Percentiles rank a stretch among this genome's conserved stretches.
Conservation (phyloP, 2,888 invertebrate genomes). For the Apomyelois bistriatella region DNA sequence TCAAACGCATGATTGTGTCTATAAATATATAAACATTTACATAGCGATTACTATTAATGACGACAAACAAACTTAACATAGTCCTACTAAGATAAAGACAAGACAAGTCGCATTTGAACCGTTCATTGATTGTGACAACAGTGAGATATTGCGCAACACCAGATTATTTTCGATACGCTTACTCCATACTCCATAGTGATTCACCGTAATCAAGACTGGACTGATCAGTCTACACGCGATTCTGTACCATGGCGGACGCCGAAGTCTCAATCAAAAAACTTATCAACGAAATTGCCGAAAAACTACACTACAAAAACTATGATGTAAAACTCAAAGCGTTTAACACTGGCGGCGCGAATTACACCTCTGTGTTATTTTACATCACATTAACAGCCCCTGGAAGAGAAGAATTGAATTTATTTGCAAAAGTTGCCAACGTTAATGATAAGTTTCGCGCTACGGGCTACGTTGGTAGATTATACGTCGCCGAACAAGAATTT, state of each 20-base stretch:
- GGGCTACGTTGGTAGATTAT: background rate
- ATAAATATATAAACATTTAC: too few relatives aligned
- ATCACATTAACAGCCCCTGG: conserved; percentile 29
- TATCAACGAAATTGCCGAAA: conserved; percentile 34
- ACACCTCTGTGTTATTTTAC: conserved; percentile 40
- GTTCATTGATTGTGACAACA: background rate
- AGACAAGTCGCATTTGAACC: background rate
- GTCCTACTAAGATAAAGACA: too few relatives aligned
- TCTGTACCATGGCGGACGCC: conserved; percentile 34
- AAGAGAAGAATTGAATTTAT: conserved; percentile 35
- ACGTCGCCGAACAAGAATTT: conserved; percentile 7
- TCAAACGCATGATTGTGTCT: too few relatives aligned
- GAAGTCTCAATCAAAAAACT: conserved; percentile 27
- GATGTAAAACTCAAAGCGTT: conserved; percentile 33
- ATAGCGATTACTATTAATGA: too few relatives aligned
- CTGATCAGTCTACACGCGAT: conserved; percentile 10
- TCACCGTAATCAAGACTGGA: background rate
- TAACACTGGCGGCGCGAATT: conserved; percentile 45
- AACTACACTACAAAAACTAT: conserved; percentile 29
- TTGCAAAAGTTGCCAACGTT: conserved; percentile 47
- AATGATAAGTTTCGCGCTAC: conserved; percentile 16
- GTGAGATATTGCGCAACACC: background rate
- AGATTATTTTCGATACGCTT: background rate
- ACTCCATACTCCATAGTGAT: background rate
- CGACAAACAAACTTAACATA: too few relatives aligned